Base-by-base conservation (phyloP, 2,888 invertebrate species). In the Seladonia tumulorum region DNA sequence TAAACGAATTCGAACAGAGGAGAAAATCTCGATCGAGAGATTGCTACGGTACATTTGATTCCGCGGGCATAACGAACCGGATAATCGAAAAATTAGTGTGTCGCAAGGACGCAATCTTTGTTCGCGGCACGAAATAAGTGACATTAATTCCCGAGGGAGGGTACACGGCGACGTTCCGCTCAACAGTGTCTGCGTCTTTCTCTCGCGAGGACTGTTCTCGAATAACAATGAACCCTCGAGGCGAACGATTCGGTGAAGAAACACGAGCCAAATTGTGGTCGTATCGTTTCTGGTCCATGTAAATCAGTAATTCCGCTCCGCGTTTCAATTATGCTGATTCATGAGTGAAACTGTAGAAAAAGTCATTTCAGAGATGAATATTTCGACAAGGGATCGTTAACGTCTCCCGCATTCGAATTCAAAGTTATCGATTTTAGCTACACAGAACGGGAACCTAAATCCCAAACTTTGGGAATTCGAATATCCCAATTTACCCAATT, bases 161-260 rank as follows among this genome's bases (percentile, higher is more conserved):
- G 35, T 60, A 57, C 72, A 8, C 12, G n/a, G 49, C 25, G 72
- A 49, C 14, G 14, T 49, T 12, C 63, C 12, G 8, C 73, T 47
- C 60, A 66, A 77, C 29, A n/a, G 35, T 85, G 81, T 81, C 75
- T 57, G 68, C 10, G 60, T 57, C n/a, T 10, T 22, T 2, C 57
- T n/a, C 57, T n/a, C 53, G 3, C 18, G 18, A 29, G 18, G 29
- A n/a, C 57, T 68, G 79, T 47, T 76, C 83, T 76, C 82, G 89
- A 89, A 89, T 89, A 86, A 81, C 79, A 89, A 89, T 89, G 84
- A 89, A 87, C 42, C 35, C 73, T 70, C 25, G 16, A n/a, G 53
- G 29, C 22, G 76, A 89, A 89, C 35, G 25, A 76, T 42, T n/a
- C 29, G 75, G 35, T 12, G n/a, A 39, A 39, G 25, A 63, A 45